Conservation (phyloP, 2,888 invertebrate species). For the Trissolcus japonicus region DNA sequence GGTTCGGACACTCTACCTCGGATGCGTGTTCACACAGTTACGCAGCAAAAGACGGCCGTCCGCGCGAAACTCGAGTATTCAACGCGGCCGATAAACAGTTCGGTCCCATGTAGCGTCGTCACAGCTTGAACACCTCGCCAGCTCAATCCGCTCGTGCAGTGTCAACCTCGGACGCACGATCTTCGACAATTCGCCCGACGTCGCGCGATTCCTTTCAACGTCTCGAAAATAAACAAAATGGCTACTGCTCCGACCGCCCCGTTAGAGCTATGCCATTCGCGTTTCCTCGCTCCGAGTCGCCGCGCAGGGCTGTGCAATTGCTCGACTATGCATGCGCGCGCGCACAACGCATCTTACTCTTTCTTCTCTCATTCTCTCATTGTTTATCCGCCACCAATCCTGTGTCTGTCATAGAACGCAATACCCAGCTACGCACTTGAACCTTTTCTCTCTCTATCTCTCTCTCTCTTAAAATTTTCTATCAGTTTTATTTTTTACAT, state of each 20-base stretch:
- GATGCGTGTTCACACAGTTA: neutral
- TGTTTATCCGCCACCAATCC: too few relatives aligned
- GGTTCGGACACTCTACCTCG: conserved; percentile 5
- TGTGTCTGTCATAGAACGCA: too few relatives aligned
- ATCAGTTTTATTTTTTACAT: too few relatives aligned
- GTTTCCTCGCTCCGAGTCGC: conserved; percentile 15
- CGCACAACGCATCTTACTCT: conserved; percentile 2
- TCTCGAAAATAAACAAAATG: conserved; percentile 88
- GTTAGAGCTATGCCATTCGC: conserved; percentile 39
- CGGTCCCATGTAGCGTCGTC: conserved; percentile 24
- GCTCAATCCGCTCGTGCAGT: neutral
- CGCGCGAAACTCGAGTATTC: conserved; percentile 16
- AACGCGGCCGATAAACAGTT: conserved; percentile 9
- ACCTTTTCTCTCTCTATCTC: too few relatives aligned
- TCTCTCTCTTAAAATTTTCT: too few relatives aligned
- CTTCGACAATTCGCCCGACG: neutral
- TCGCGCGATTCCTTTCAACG: conserved; percentile 73
- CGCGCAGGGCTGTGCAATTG: conserved; percentile 32
- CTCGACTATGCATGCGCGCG: conserved; percentile 9
- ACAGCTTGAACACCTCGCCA: conserved; percentile 3
- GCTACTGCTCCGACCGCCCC: conserved; percentile 75
- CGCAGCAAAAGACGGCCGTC: conserved; percentile 13
- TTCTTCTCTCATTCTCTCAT: neutral
- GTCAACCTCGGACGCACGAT: neutral
- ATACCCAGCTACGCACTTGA: too few relatives aligned